Conservation (phyloP, 2,113 vertebrate genomes). For the Neomonachus schauinslandi region DNA sequence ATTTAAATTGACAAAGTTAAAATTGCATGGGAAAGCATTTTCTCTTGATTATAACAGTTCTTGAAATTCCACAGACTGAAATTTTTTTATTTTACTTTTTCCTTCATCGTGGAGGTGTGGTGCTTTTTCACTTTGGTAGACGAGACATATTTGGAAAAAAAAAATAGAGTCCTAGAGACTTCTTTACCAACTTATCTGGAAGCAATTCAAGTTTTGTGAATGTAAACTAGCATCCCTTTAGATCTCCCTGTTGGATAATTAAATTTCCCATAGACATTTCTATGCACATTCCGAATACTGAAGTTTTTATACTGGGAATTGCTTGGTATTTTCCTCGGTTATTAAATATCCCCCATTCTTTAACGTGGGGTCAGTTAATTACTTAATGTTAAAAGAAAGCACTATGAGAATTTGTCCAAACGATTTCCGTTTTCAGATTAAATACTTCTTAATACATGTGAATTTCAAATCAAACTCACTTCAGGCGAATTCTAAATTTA, state of each 20-base stretch:
- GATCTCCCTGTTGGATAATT: neutral
- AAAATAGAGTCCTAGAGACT: neutral
- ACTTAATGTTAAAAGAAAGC: slow-evolving; percentile 14
- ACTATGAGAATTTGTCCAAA: neutral
- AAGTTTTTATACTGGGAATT: neutral
- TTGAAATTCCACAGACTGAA: neutral
- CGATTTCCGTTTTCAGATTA: neutral
- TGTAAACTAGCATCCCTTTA: neutral
- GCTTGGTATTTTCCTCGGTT: neutral
- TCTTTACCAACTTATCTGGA: neutral
- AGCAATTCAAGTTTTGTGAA: neutral
- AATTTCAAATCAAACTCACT: neutral
- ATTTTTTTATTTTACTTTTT: neutral
- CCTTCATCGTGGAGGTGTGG: neutral
- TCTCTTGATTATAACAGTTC: neutral
- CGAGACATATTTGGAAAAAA: neutral
- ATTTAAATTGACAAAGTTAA: neutral
- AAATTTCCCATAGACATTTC: neutral
- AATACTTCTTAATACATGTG: neutral
- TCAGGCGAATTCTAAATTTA: neutral
- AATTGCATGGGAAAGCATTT: neutral
- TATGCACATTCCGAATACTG: neutral
- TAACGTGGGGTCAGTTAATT: neutral
- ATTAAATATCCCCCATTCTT: neutral
- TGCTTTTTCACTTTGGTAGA: neutral